Percentiles rank a stretch among this genome's conserved stretches.
Evolutionary conservation across 2,113 vertebrate species (phyloP).

Genomic region (Lates calcarifer): DNA sequence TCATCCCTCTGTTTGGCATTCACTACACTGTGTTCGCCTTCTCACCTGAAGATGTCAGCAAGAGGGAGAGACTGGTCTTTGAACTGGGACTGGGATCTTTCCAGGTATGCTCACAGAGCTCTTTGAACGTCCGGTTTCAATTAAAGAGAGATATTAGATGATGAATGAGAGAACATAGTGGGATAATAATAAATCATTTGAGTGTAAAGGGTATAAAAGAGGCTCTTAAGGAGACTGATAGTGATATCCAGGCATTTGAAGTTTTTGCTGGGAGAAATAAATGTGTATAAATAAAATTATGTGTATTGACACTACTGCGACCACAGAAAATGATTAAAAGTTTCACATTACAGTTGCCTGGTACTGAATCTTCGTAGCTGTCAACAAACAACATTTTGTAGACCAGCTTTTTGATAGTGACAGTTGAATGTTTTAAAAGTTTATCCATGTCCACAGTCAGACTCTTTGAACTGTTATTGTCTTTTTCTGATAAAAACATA

Average conservation of each 20-base stretch:
- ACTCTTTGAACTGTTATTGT: background rate
- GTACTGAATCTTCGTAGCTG: background rate
- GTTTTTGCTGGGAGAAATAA: background rate
- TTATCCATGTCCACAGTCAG: background rate
- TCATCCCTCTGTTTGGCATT: conserved; percentile 97
- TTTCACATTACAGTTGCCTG: no score
- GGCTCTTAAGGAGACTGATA: conserved; percentile 7
- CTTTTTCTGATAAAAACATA: background rate
- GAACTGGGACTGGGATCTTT: conserved; percentile 98
- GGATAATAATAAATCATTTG: conserved; percentile 3
- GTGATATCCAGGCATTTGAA: background rate
- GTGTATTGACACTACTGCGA: background rate
- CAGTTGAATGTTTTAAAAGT: background rate
- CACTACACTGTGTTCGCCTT: conserved; percentile 99
- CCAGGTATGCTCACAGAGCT: conserved; percentile 85
- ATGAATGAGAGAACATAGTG: background rate
- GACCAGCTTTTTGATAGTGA: background rate
- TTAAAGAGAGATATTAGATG: background rate
- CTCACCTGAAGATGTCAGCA: conserved; percentile 97
- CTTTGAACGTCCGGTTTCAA: background rate
- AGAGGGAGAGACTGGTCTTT: conserved; percentile 95
- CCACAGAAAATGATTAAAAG: background rate
- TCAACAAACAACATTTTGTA: background rate
- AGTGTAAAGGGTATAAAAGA: background rate
- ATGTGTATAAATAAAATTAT: background rate